These are phyloP conservation scores for Struthidea cinerea DNA, from an alignment of 2,113 vertebrate species.

Conservation along the genomic window DNA sequence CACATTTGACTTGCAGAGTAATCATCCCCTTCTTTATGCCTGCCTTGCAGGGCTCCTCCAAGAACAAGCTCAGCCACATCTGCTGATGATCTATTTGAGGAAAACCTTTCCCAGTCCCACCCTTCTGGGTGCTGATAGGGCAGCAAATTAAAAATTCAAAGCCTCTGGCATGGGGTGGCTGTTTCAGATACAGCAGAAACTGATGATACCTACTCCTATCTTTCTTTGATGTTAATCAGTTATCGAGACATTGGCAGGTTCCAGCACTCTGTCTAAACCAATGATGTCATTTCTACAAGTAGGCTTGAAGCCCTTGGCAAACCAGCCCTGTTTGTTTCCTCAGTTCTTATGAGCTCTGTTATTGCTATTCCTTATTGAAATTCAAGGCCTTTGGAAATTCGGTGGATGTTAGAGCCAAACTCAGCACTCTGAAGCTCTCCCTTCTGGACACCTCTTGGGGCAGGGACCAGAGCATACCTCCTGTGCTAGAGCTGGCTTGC, in stretches of 20 bases:
- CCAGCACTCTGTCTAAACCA: background rate
- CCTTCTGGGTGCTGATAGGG: background rate
- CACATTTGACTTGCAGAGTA: background rate
- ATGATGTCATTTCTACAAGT: background rate
- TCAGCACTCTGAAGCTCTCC: background rate
- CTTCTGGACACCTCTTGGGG: background rate
- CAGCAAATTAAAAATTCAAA: conserved; percentile 31
- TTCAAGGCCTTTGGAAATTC: background rate
- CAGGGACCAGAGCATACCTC: background rate
- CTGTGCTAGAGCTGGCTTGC: background rate
- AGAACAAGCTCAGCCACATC: conserved; percentile 1
- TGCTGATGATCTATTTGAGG: background rate
- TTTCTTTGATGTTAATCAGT: conserved; percentile 21
- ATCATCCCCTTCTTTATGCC: background rate
- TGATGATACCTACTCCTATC: background rate
- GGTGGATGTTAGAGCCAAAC: background rate
- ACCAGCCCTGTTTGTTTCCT: background rate
- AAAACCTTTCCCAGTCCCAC: conserved; percentile 18
- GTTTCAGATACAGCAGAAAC: background rate
- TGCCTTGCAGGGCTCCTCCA: conserved; percentile 5
- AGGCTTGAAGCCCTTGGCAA: background rate
- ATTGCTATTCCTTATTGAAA: background rate
- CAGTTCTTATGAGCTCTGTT: background rate
- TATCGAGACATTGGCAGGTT: background rate
- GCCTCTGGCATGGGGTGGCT: background rate